These are phyloP conservation scores for Dicaeum eximium DNA, from an alignment of 2,113 vertebrate species.

Conservation along the genomic window DNA sequence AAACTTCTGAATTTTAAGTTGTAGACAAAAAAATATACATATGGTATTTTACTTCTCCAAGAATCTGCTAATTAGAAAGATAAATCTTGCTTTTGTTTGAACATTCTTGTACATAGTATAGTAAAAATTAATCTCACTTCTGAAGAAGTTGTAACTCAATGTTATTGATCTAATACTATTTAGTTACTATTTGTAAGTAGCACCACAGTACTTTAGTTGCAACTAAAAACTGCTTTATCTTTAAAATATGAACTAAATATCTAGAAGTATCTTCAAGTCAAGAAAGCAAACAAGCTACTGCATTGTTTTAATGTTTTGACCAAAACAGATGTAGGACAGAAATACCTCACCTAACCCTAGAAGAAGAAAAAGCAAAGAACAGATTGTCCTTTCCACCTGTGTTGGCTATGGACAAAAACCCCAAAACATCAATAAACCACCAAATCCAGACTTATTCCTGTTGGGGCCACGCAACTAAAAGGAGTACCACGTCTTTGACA, in stretches of 20 bases:
- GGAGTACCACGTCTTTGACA: neutral
- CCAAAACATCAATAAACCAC: neutral
- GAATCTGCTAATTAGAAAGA: neutral
- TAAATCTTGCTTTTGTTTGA: neutral
- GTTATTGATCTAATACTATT: neutral
- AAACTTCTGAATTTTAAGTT: neutral
- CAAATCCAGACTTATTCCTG: neutral
- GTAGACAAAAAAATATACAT: neutral
- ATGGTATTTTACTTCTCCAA: neutral
- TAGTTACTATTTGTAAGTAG: neutral
- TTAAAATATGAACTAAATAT: slow-evolving; percentile 36
- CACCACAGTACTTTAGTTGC: neutral
- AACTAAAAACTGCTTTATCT: slow-evolving; percentile 49
- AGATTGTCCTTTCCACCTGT: slow-evolving; percentile 24
- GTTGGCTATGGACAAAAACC: neutral
- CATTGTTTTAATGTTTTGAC: slow-evolving; percentile 67
- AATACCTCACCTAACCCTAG: slow-evolving; percentile 4
- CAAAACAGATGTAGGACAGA: slow-evolving; percentile 54
- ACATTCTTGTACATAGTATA: neutral
- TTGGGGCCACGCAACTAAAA: neutral
- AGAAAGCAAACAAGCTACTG: slow-evolving; percentile 36
- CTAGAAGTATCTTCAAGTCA: slow-evolving; percentile 26
- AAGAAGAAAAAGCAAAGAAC: slow-evolving; percentile 17
- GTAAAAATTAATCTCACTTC: neutral
- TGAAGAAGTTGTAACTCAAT: neutral